Evolutionary conservation across 2,797 vertebrate species (phyloP).

Genomic region (Pagetopsis macropterus): DNA sequence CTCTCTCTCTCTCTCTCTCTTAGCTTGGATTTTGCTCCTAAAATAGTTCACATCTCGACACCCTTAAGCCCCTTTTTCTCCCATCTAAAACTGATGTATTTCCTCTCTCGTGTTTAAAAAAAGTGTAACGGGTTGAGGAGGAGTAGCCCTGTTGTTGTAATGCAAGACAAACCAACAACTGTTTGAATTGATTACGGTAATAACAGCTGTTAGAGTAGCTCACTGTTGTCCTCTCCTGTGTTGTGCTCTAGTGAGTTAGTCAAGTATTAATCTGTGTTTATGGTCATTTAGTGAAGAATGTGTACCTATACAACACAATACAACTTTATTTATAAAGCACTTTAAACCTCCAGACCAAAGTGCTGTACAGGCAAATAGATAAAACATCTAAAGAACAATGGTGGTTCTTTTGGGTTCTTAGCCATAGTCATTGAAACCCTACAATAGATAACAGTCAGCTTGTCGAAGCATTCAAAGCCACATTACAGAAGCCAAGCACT

Average conservation of each 20-base stretch:
- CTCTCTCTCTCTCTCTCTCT: too few species aligned
- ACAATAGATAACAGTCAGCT: neutral
- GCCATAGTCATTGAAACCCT: too few species aligned
- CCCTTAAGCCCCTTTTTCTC: neutral
- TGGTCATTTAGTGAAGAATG: slow-evolving; percentile 6
- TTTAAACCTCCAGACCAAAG: too few species aligned
- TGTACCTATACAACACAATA: too few species aligned
- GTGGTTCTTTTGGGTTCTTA: neutral
- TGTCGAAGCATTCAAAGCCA: neutral
- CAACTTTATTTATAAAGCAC: too few species aligned
- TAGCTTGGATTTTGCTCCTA: neutral
- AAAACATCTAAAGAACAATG: neutral
- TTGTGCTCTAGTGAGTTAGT: neutral
- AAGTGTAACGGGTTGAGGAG: neutral
- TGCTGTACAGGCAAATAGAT: too few species aligned
- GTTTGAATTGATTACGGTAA: slow-evolving; percentile 36
- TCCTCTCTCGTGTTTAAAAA: slow-evolving; percentile 11
- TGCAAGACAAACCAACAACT: slow-evolving; percentile 1
- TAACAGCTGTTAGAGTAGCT: slow-evolving; percentile 26
- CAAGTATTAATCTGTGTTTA: slow-evolving; percentile 9
- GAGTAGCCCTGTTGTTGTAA: slow-evolving; percentile 4
- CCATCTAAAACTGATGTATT: slow-evolving; percentile 1
- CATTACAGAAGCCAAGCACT: neutral
- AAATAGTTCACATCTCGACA: slow-evolving; percentile 24
- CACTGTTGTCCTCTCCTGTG: neutral